Evolutionary conservation across 2,113 vertebrate genomes (phyloP).

Genomic region (Suricata suricatta): DNA sequence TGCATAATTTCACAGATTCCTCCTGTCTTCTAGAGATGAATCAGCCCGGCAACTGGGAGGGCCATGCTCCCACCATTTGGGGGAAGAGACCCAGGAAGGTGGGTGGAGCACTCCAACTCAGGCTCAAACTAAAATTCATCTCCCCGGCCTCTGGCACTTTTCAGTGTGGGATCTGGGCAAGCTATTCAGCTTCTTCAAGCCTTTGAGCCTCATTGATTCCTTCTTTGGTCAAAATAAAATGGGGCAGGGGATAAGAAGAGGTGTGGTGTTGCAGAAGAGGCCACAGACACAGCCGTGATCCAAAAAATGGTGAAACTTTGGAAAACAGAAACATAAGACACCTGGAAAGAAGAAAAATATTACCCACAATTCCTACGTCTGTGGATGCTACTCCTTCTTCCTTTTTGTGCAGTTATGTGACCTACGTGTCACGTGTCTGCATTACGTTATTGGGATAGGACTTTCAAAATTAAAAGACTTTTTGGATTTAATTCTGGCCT

Average conservation of each 20-base stretch:
- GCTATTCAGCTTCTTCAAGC: not conserved
- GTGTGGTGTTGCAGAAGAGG: not conserved
- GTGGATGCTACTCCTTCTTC: not conserved
- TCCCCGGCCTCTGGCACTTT: not conserved
- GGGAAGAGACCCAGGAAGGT: not conserved
- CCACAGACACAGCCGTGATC: not conserved
- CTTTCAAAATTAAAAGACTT: not conserved
- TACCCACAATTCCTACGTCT: fast-evolving
- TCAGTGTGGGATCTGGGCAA: not conserved
- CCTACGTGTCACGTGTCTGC: not conserved
- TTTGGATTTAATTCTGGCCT: not conserved
- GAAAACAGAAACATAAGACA: not conserved
- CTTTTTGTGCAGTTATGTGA: not conserved
- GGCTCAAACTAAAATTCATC: not conserved
- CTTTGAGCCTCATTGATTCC: not conserved
- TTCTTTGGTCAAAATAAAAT: not conserved
- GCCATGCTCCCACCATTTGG: not conserved
- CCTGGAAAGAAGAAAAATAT: not conserved
- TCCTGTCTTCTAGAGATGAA: not conserved
- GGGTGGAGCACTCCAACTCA: not conserved
- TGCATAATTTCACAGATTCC: not conserved
- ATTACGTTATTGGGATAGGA: not conserved
- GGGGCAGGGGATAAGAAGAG: not conserved
- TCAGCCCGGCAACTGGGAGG: not conserved
- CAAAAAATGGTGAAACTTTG: not conserved